Evolutionary conservation across 1,140 invertebrate genomes (phyloP), one percentile per base, ranked within the genome.

Genomic region (Diorhabda carinulata): DNA sequence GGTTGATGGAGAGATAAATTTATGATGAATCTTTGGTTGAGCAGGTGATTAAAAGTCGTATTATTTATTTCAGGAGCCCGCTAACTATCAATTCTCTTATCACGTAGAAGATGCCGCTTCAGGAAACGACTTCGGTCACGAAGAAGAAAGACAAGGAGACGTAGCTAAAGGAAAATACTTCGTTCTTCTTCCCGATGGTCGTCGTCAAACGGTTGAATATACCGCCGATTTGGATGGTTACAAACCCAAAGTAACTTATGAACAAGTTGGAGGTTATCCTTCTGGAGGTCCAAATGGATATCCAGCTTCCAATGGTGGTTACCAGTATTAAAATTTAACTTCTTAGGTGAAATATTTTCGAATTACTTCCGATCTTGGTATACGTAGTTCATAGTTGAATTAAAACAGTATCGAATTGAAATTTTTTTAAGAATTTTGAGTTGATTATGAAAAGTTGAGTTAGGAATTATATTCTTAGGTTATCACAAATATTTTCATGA

Each of bases 161-260:
- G 82, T 85, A 10, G 87, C 88, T 59, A 83, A 87, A 64, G 91
- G 91, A 61, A 82, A 87, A 64, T 92, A 91, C 80, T 89, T 87
- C 76, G 90, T 92, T 0, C 82, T 91, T 3, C 81, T 92, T 61
- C 90, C 91, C 70, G 91, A 92, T 81, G 91, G 91, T 66, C 88
- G 90, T 71, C 88, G 88, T 75, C 91, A 92, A 82, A 83, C 86
- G 64, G 92, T 94, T 0, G 87, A 90, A 72, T 94, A 94, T 79
- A 87, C 88, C 76, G 91, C 91, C 7, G 90, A 92, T 72, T 85
- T 87, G 72, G 84, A 89, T 60, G 92, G 91, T 40, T 94, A 91
- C 83, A 89, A 89, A 75, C 91, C 91, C 2, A 88, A 86, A 73
- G 90, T 94, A 76, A 86, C 87, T 43, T 90, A 91, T 74, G 89